Evolutionary conservation across 2,113 vertebrate genomes (phyloP).

Genomic region (Azemiops feae): DNA sequence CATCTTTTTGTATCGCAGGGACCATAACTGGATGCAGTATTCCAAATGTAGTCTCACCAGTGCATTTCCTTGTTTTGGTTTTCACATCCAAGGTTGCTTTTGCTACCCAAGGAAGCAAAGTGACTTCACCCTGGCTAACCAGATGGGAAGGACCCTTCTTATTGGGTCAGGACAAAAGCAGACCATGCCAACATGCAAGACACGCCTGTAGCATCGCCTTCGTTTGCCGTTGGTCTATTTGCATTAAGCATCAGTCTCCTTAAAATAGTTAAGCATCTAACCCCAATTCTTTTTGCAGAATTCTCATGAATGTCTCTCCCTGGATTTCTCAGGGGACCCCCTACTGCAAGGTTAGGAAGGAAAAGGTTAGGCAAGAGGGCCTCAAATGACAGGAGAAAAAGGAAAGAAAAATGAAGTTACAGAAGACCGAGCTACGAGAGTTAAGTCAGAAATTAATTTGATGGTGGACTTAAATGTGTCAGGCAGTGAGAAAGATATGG

Average conservation of each 20-base stretch:
- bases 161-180: neutral
- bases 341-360: neutral
- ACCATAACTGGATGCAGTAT: no score
- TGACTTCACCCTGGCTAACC: neutral
- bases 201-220: neutral
- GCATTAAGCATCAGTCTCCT: neutral
- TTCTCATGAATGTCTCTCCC: neutral
- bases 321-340: neutral
- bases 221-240: neutral
- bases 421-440: no score
- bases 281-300: neutral
- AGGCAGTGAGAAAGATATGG: neutral
- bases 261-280: neutral
- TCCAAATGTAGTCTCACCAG: no score
- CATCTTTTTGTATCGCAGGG: no score
- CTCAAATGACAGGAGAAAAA: neutral
- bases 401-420: neutral
- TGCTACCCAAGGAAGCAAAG: neutral
- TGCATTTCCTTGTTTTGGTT: neutral
- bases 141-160: neutral
- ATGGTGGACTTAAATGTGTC: no score
- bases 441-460: no score
- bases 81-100: neutral
- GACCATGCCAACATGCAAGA: no score
- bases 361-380: neutral